Percentiles rank a stretch among this genome's conserved stretches.
phyloP scores from a whole-genome alignment of 2,888 invertebrate species.

The Notodonta dromedarius region DNA sequence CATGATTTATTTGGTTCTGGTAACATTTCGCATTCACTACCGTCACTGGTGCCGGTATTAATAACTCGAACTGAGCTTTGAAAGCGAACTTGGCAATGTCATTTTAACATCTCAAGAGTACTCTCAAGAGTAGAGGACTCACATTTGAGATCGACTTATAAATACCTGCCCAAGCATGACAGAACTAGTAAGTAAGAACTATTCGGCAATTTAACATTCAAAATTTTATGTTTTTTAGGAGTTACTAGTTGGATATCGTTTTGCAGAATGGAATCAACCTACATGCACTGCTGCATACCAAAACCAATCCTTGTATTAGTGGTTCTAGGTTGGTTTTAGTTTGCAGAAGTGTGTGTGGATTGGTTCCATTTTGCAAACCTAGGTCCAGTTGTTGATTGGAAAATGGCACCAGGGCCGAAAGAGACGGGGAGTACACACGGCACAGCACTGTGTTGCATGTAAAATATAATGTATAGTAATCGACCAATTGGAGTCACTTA shows the following conservation, averaged over 20 bases:
- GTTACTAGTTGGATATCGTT: no score
- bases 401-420: slow-evolving; percentile 83
- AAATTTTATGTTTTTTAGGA: slow-evolving; percentile 72
- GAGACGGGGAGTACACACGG: slow-evolving; percentile 64
- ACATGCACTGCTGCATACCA: no score
- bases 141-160: no score
- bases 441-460: slow-evolving; percentile 70
- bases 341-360: no score
- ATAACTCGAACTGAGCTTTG: no score
- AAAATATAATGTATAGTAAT: slow-evolving; percentile 22
- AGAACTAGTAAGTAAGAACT: slow-evolving; percentile 14
- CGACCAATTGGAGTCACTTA: background rate
- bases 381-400: slow-evolving; percentile 60
- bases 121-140: no score
- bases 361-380: no score
- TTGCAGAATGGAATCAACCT: no score
- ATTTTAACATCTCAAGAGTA: no score
- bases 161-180: background rate
- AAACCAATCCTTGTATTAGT: no score
- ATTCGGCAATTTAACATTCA: slow-evolving; percentile 43
- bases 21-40: slow-evolving; percentile 58
- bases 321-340: no score
- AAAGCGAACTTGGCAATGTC: no score
- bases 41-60: background rate
- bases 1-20: slow-evolving; percentile 73